A percentile compares a stretch with the other conserved stretches of the same genome.
These are phyloP conservation scores for Drosophila affinis DNA, from an alignment of 2,888 invertebrate species.

Conservation along the genomic window DNA sequence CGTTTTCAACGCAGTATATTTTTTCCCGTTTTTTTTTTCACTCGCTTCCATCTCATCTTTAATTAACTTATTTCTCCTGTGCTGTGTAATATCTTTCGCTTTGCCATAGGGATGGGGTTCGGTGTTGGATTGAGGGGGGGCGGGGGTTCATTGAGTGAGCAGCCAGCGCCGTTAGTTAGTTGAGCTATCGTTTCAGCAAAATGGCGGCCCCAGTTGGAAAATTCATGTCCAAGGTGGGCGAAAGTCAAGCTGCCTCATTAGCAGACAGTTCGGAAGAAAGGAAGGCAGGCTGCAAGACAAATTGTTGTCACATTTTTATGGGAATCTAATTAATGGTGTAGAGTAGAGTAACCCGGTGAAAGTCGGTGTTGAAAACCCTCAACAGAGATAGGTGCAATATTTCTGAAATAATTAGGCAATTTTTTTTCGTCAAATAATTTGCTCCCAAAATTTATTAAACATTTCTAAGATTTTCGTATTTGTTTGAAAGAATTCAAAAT, in stretches of 20 bases:
- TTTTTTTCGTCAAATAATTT: not conserved
- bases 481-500: too few species aligned
- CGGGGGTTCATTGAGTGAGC: conserved; percentile 4
- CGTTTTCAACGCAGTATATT: not conserved
- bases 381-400: not conserved
- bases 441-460: too few species aligned
- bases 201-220: conserved; percentile 48
- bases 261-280: conserved; percentile 11
- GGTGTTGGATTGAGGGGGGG: too few species aligned
- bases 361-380: not conserved
- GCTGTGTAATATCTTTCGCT: conserved; percentile 30
- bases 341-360: not conserved
- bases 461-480: too few species aligned
- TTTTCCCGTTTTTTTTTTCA: not conserved
- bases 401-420: conserved; percentile 10
- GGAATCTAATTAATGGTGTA: conserved; percentile 31
- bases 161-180: conserved; percentile 48
- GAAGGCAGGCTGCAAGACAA: conserved; percentile 18
- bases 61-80: conserved; percentile 42
- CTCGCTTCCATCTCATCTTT: conserved; percentile 37
- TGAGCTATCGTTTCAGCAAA: conserved; percentile 30
- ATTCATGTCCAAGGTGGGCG: conserved; percentile 21
- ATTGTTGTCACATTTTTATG: conserved; percentile 40
- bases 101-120: conserved; percentile 4
- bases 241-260: conserved; percentile 40